Percentiles rank a stretch among this genome's conserved stretches.
Conservation (phyloP, 2,797 vertebrate species). For the Lutjanus campechanus region DNA sequence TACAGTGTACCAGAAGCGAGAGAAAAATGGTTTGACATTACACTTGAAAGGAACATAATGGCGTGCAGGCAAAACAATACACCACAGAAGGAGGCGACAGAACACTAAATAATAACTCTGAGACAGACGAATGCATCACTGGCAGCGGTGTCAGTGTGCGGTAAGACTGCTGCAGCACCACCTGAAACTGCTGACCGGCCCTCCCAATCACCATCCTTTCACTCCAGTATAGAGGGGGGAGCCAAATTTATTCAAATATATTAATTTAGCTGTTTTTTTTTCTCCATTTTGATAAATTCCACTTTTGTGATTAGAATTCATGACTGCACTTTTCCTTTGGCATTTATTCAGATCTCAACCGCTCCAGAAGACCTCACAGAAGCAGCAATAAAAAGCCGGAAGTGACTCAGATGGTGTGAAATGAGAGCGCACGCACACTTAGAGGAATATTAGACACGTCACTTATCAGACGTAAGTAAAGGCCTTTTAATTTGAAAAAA, state of each 20-base stretch:
- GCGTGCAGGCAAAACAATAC: constrained; percentile 38
- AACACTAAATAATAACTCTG: background rate
- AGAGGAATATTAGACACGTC: background rate
- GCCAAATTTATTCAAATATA: constrained; percentile 24
- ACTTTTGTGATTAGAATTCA: background rate
- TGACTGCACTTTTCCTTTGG: constrained; percentile 8
- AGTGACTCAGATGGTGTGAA: constrained; percentile 7
- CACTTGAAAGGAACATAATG: constrained; percentile 48
- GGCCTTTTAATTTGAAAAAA: background rate
- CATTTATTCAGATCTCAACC: constrained; percentile 6
- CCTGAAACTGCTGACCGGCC: constrained; percentile 27
- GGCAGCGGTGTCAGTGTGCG: constrained; percentile 10
- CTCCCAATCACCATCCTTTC: constrained; percentile 15
- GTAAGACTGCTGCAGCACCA: too few species aligned
- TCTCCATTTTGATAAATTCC: constrained; percentile 29
- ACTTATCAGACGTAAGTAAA: background rate
- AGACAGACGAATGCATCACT: constrained; percentile 5
- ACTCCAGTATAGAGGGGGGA: background rate
- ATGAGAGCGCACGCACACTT: background rate
- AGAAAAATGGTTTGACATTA: constrained; percentile 51
- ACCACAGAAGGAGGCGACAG: constrained; percentile 12
- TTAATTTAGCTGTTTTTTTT: background rate
- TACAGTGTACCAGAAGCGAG: constrained; percentile 32
- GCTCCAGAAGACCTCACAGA: background rate
- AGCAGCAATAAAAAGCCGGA: background rate